phyloP scores from a whole-genome alignment of 2,113 vertebrate species.

The Halichoerus grypus region DNA sequence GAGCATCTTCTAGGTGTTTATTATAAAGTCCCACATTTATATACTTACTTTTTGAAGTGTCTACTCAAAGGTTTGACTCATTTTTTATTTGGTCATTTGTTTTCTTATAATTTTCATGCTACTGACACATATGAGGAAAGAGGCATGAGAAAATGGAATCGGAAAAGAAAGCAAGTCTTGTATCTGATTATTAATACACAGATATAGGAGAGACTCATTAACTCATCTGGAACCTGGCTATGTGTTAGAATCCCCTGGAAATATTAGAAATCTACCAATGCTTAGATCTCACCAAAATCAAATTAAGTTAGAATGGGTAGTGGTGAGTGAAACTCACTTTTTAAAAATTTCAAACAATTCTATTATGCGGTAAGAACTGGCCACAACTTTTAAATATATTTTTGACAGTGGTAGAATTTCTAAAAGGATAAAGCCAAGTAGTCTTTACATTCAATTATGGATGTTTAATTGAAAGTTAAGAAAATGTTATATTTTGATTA shows the following conservation, averaged over 20 bases:
- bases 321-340: neutral
- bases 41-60: neutral
- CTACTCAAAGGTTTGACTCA: neutral
- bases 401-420: neutral
- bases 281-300: neutral
- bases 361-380: neutral
- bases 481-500: neutral
- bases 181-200: neutral
- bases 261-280: neutral
- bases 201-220: neutral
- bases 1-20: neutral
- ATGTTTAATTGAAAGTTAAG: slow-evolving; percentile 14
- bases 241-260: neutral
- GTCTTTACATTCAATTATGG: neutral
- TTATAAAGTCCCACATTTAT: neutral
- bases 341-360: neutral
- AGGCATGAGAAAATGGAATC: neutral
- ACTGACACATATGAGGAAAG: neutral
- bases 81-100: neutral
- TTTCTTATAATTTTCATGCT: neutral
- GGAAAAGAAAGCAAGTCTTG: neutral
- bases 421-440: neutral
- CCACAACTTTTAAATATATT: neutral
- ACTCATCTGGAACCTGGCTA: neutral
- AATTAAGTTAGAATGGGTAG: neutral